A percentile compares a stretch with the other conserved stretches of the same genome.
Evolutionary conservation across 2,113 vertebrate species (phyloP).

Genomic region (Rhizomys pruinosus): DNA sequence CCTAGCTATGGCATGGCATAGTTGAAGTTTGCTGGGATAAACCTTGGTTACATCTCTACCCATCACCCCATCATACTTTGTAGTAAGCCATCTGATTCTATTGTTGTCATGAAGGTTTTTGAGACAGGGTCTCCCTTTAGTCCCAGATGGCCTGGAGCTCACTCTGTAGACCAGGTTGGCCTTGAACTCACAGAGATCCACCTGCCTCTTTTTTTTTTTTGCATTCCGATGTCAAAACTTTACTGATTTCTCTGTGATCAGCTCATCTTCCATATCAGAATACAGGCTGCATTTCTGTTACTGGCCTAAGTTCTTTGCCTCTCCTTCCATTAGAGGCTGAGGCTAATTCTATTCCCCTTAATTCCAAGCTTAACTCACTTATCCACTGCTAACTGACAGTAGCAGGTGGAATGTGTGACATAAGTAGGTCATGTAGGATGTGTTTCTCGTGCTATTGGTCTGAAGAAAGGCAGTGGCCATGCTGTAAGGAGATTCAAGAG

Average conservation of each 20-base stretch:
- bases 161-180: too few species aligned
- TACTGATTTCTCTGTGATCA: not conserved
- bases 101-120: not conserved
- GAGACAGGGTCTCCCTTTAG: too few species aligned
- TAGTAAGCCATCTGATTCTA: not conserved
- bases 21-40: not conserved
- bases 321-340: not conserved
- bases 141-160: too few species aligned
- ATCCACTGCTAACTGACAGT: not conserved
- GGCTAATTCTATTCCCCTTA: not conserved
- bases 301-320: not conserved
- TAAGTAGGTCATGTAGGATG: not conserved
- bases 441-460: too few species aligned
- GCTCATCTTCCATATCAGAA: not conserved
- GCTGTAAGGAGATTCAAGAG: not conserved
- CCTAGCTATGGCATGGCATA: too few species aligned
- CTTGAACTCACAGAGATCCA: too few species aligned
- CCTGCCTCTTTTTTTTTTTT: too few species aligned
- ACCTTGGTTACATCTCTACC: not conserved
- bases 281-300: not conserved
- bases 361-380: too few species aligned
- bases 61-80: accelerated
- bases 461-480: not conserved
- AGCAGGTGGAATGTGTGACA: not conserved
- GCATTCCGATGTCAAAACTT: too few species aligned